Evolutionary conservation across 2,888 invertebrate species (phyloP).

Genomic region (Temnothorax unifasciatus): DNA sequence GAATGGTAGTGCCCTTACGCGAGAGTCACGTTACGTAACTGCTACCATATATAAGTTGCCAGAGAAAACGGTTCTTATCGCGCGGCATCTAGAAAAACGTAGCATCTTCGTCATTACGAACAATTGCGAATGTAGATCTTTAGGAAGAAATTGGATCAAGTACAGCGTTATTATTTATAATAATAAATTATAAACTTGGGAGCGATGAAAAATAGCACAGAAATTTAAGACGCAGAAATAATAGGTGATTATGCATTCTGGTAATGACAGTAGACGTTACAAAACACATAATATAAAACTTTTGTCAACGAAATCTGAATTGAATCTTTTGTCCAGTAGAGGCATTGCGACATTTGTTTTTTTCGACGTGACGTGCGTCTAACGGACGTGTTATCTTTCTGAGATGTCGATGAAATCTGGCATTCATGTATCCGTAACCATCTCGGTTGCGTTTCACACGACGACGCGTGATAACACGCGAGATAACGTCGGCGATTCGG

Average conservation of each 20-base stretch:
- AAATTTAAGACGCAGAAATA: neutral
- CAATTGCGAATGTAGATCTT: neutral
- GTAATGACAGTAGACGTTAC: neutral
- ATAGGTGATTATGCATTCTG: neutral
- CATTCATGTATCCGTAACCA: constrained; percentile 36
- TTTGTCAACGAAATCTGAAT: neutral
- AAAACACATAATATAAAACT: neutral
- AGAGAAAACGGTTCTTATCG: constrained; percentile 3
- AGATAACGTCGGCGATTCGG: constrained; percentile 26
- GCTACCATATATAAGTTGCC: neutral
- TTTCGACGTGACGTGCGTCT: neutral
- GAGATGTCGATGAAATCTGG: constrained; percentile 14
- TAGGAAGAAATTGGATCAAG: neutral
- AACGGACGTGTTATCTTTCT: neutral
- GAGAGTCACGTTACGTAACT: constrained; percentile 57
- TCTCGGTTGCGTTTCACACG: constrained; percentile 44
- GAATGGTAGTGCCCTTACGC: constrained; percentile 59
- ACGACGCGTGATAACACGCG: constrained; percentile 22
- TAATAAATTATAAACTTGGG: neutral
- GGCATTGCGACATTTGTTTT: neutral
- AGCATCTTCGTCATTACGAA: neutral
- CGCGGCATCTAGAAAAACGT: neutral
- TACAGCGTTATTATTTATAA: neutral
- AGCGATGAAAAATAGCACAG: neutral
- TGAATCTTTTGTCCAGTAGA: neutral